Base-by-base conservation (phyloP, 2,888 invertebrate species). In the Cyaniris semiargus region DNA sequence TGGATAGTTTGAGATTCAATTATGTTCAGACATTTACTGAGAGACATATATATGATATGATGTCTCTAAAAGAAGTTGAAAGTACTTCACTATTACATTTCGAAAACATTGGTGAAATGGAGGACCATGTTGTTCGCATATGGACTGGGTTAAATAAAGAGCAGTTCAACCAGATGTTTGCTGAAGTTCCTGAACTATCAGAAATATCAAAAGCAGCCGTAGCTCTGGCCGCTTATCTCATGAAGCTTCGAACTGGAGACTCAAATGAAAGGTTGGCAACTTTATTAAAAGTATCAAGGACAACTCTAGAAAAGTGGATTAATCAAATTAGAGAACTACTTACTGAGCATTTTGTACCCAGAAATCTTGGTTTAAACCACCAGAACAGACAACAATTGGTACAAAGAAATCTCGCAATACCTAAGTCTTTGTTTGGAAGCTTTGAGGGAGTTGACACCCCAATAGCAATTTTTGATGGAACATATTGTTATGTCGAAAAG, bases 201-300 rank as follows among this genome's bases (percentile, higher is more conserved):
- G n/a, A n/a, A n/a, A n/a, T n/a, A n/a, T n/a, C n/a, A n/a, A n/a
- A n/a, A n/a, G n/a, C n/a, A n/a, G n/a, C n/a, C n/a, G 38, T 76
- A 76, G 76, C 76, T 70, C 21, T 78, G 66, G 76, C 78, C 53
- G 78, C 78, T 56, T 78, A 66, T 76, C 70, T 78, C 15, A 76
- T 78, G 75, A 78, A 78, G 71, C 76, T 78, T 53, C 76, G 77
- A 77, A 77, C 77, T 72, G 77, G 60, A 60, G 56, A 77, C 48
- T 77, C 66, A 23, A 77, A 77, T 78, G 79, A 77, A 76, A 77
- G 79, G 58, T 79, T 77, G 75, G 72, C 77, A 70, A 77, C 75
- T 53, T 78, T 78, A 74, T 77, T 77, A 78, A 79, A n/a, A 79
- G 76, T 79, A 6, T 76, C 76, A 48, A 76, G 78, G 70, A 34